A percentile compares a stretch with the other conserved stretches of the same genome.
Conservation (phyloP, 2,888 invertebrate genomes). For the Tuta absoluta region DNA sequence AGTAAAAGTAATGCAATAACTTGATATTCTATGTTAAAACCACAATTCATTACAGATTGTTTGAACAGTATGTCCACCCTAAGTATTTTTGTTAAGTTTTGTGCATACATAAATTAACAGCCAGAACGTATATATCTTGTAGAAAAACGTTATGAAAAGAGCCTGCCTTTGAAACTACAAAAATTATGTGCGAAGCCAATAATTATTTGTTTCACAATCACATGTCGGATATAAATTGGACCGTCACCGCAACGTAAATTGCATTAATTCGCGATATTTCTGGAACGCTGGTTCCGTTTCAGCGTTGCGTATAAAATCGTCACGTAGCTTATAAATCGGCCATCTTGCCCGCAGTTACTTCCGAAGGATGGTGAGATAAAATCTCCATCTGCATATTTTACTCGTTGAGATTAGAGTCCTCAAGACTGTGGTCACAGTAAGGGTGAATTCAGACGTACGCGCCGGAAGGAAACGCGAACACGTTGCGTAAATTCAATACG, state of each 20-base stretch:
- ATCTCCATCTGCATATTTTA: conserved; percentile 7
- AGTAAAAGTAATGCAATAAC: no score
- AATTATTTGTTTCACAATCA: not conserved
- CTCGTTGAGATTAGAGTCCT: conserved; percentile 5
- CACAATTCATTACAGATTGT: no score
- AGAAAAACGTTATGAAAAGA: no score
- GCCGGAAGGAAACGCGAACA: no score
- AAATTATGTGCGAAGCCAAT: not conserved
- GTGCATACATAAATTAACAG: no score
- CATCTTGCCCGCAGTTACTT: not conserved
- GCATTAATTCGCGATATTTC: not conserved
- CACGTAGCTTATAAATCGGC: not conserved
- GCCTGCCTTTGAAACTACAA: no score
- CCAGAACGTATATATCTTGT: no score
- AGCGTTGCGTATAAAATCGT: not conserved
- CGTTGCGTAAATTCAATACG: no score
- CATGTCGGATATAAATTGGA: not conserved
- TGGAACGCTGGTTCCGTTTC: not conserved
- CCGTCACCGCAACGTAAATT: not conserved
- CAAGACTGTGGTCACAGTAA: not conserved
- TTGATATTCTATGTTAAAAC: no score
- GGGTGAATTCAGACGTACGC: no score
- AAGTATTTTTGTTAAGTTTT: no score
- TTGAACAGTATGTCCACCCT: no score
- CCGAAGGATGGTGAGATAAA: not conserved